Percentiles rank a stretch among this genome's conserved stretches.
These are phyloP conservation scores for Altica lythri DNA, from an alignment of 2,888 invertebrate genomes.

Conservation along the genomic window DNA sequence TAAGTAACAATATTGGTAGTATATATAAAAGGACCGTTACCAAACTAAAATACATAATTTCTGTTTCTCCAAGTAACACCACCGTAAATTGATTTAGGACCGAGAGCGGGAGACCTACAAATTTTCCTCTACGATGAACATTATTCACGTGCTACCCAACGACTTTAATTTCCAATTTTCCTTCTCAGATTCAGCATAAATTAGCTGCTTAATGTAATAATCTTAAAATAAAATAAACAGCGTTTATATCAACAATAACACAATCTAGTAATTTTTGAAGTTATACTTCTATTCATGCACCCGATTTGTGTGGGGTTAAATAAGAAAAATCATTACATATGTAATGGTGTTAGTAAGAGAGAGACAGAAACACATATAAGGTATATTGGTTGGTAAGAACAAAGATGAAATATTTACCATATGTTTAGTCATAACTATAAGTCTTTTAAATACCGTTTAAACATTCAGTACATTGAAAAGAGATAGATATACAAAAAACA, in stretches of 20 bases:
- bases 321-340: too few relatives aligned
- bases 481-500: too few relatives aligned
- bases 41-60: constrained; percentile 30
- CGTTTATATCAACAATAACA: constrained; percentile 39
- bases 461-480: too few relatives aligned
- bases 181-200: constrained; percentile 50
- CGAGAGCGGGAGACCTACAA: constrained; percentile 39
- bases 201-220: constrained; percentile 51
- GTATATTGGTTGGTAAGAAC: too few relatives aligned
- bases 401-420: too few relatives aligned
- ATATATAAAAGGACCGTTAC: constrained; percentile 5
- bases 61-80: constrained; percentile 41
- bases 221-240: constrained; percentile 50
- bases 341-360: too few relatives aligned
- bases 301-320: too few relatives aligned
- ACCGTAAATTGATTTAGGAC: constrained; percentile 44
- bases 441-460: too few relatives aligned
- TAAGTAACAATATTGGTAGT: too few relatives aligned
- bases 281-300: too few relatives aligned
- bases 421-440: too few relatives aligned
- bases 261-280: constrained; percentile 18
- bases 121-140: constrained; percentile 49
- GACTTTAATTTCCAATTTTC: constrained; percentile 49
- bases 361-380: too few relatives aligned
- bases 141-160: constrained; percentile 44